A percentile compares a stretch with the other conserved stretches of the same genome.
Evolutionary conservation across 2,888 invertebrate genomes (phyloP).

Genomic region (Eupelmus urozonus): DNA sequence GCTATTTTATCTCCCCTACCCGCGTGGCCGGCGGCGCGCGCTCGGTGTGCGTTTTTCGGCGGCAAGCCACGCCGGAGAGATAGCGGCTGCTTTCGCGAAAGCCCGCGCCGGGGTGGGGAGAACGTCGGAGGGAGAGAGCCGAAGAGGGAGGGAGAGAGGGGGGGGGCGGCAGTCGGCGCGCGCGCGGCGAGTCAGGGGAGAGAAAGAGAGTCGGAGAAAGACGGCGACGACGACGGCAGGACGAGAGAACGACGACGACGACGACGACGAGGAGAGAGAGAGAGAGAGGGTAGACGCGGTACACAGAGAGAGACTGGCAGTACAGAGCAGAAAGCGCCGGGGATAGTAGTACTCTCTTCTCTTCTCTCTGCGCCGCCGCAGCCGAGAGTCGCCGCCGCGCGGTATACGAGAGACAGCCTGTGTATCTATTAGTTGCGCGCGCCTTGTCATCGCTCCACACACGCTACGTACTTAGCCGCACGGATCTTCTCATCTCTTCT

Average conservation of each 20-base stretch:
- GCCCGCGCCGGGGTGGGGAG: not conserved
- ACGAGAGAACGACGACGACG: constrained; percentile 18
- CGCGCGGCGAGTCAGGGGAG: constrained; percentile 22
- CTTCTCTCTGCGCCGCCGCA: constrained; percentile 52
- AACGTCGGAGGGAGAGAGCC: constrained; percentile 11
- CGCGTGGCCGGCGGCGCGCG: constrained; percentile 13
- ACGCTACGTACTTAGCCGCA: too few relatives aligned
- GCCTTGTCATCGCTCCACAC: too few relatives aligned
- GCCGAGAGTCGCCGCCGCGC: constrained; percentile 41
- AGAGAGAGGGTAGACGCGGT: constrained; percentile 8
- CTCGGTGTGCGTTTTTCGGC: constrained; percentile 32
- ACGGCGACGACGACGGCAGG: constrained; percentile 51
- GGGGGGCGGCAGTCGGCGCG: constrained; percentile 6
- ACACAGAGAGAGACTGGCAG: too few relatives aligned
- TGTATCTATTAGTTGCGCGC: constrained; percentile 54
- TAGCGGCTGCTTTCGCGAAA: constrained; percentile 6
- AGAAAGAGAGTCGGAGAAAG: constrained; percentile 44
- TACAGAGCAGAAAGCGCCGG: too few relatives aligned
- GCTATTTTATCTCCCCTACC: too few relatives aligned
- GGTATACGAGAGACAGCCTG: too few relatives aligned
- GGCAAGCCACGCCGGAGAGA: constrained; percentile 32
- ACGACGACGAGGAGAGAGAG: constrained; percentile 36
- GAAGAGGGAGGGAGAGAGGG: constrained; percentile 26
- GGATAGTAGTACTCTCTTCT: too few relatives aligned
- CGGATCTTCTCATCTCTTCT: too few relatives aligned